These are phyloP conservation scores for Neodon shergylaensis DNA, from an alignment of 2,113 vertebrate genomes.

Conservation along the genomic window DNA sequence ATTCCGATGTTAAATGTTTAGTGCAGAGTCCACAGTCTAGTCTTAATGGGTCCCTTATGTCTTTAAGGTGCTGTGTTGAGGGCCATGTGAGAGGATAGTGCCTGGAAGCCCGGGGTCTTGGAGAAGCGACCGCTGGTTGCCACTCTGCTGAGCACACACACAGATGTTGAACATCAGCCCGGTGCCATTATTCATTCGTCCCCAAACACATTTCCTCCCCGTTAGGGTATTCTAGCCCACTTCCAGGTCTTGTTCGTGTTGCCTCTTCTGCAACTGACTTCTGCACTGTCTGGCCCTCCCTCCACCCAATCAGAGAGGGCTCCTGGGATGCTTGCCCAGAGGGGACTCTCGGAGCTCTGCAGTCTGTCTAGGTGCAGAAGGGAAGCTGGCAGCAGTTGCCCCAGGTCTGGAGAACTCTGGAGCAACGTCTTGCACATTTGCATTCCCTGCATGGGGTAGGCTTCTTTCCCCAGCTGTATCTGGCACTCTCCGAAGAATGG, in stretches of 20 bases:
- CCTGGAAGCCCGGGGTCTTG: not conserved
- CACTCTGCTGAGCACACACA: not conserved
- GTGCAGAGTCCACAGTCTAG: not conserved
- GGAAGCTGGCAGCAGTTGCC: not conserved
- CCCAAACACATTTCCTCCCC: not conserved
- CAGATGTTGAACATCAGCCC: not conserved
- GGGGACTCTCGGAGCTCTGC: not conserved
- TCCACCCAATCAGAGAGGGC: not conserved
- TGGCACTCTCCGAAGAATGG: constrained; percentile 21
- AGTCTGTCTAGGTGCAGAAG: not conserved
- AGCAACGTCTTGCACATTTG: not conserved
- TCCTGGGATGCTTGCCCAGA: not conserved
- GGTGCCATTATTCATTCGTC: not conserved
- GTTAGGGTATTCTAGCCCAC: not conserved
- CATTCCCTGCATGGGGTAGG: not conserved
- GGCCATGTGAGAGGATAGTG: not conserved
- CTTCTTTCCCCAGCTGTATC: not conserved
- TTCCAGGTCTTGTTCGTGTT: not conserved
- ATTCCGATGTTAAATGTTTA: constrained; percentile 26
- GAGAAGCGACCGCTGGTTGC: not conserved
- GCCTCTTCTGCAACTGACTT: not conserved
- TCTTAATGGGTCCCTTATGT: not conserved
- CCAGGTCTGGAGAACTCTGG: not conserved
- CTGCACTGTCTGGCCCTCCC: not conserved
- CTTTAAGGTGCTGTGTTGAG: not conserved